Evolutionary conservation across 2,113 vertebrate genomes (phyloP).

Genomic region (Cyanoliseus patagonus): DNA sequence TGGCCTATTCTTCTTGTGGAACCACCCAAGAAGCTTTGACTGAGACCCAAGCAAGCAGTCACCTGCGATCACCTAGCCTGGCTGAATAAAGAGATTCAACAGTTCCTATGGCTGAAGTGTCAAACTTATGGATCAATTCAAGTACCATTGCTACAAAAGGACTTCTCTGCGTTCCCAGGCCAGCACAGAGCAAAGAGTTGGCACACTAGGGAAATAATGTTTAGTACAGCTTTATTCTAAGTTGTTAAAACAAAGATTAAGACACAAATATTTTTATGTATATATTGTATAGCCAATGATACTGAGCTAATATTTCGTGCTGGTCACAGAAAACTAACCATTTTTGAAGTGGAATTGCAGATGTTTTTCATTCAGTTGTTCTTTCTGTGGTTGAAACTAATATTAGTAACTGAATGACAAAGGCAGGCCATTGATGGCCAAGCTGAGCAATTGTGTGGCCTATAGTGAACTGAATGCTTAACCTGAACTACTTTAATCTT

Average conservation of each 20-base stretch:
- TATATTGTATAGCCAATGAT: constrained; percentile 57
- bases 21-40: constrained; percentile 85
- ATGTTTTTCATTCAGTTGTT: constrained; percentile 43
- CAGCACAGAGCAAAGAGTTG: constrained; percentile 30
- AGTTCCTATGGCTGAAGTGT: neutral
- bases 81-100: constrained; percentile 45
- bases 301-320: constrained; percentile 61
- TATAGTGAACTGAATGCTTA: constrained; percentile 26
- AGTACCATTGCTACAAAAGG: neutral
- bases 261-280: constrained; percentile 50
- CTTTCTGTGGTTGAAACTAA: constrained; percentile 37
- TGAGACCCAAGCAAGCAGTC: neutral
- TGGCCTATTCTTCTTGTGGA: constrained; percentile 93
- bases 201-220: constrained; percentile 1
- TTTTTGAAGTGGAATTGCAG: constrained; percentile 53
- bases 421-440: constrained; percentile 1
- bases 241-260: constrained; percentile 44
- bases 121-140: constrained; percentile 10
- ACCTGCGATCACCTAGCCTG: neutral
- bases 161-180: neutral
- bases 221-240: constrained; percentile 55
- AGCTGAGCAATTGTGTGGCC: constrained; percentile 22
- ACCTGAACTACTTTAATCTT: constrained; percentile 37
- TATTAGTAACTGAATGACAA: constrained; percentile 59
- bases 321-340: constrained; percentile 64